Evolutionary conservation across 2,888 invertebrate species (phyloP), one percentile per base, ranked within the genome.

Genomic region (Noctua janthina): DNA sequence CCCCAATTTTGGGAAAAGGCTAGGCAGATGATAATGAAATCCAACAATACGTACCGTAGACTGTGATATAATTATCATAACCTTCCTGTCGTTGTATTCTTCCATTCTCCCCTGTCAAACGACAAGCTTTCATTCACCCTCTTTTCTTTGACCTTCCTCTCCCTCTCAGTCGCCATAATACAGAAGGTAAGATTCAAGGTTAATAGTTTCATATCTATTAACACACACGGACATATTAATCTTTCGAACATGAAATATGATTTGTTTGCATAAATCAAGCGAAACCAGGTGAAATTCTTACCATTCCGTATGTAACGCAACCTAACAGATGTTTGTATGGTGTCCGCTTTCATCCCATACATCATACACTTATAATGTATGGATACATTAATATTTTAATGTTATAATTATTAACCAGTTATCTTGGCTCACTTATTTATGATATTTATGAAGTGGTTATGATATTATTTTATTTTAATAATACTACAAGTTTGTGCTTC

Each of bases 311-410:
- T 76, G 79, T 81, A 79, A 81, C 79, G 76, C 76, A 83, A 76
- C 23, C 67, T 13, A 64, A 78, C 85, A 88, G 79, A 71, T 69
- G 72, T 78, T 23, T 79, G 56, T 76, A 68, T 39, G 78, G 81
- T 90, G 79, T 89, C 82, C 64, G 79, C 87, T 90, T 90, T 86
- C 88, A 82, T 81, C 62, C 43, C 76, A 87, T 88, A 79, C 84
- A 89, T 91, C 86, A 88, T 78, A 81, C 64, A 78, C 74, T 69
- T 79, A 87, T 87, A 82, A 91, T 88, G 81, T 85, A 90, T 90
- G 77, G 85, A 69, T n/a, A 76, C 59, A 76, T 83, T 87, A 88
- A 87, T 91, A 90, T 91, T 90, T 86, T 89, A 91, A 91, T 90
- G 86, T 83, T 81, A 85, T 87, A 83, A 88, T 87, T 88, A 86